Conservation (phyloP, 2,888 invertebrate genomes). For the Habroteleia sp. region DNA sequence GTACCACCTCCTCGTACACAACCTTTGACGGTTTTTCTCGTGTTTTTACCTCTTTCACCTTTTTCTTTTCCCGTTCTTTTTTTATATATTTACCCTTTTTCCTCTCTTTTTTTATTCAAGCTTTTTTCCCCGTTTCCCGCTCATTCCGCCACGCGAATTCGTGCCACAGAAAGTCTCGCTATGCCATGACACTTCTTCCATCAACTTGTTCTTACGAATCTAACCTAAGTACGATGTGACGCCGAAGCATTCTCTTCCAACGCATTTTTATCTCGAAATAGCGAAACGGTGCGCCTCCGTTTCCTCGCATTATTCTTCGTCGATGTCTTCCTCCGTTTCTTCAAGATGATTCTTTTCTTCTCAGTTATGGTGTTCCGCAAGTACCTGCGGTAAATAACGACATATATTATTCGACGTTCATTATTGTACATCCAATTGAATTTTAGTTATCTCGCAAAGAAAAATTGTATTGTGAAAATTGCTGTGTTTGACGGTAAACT, state of each 20-base stretch:
- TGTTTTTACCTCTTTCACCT: conserved; percentile 42
- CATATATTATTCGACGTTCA: conserved; percentile 50
- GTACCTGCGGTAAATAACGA: conserved; percentile 36
- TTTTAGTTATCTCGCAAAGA: conserved; percentile 28
- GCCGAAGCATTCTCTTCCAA: conserved; percentile 52
- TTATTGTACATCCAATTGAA: conserved; percentile 51
- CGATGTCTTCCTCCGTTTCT: conserved; percentile 25
- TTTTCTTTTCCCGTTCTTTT: conserved; percentile 8
- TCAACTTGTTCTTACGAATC: conserved; percentile 48
- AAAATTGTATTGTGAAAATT: conserved; percentile 42
- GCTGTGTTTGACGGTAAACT: conserved; percentile 16
- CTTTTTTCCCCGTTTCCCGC: conserved; percentile 45
- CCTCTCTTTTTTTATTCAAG: conserved; percentile 16
- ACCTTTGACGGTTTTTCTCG: conserved; percentile 55
- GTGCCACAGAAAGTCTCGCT: conserved; percentile 49
- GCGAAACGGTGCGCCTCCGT: conserved; percentile 42
- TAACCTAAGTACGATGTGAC: conserved; percentile 45
- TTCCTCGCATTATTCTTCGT: conserved; percentile 49
- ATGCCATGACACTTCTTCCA: conserved; percentile 57
- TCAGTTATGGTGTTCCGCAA: conserved; percentile 6
- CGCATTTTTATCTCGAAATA: conserved; percentile 58
- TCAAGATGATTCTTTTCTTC: conserved; percentile 40
- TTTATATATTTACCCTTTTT: conserved; percentile 35
- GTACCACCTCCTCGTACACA: conserved; percentile 41
- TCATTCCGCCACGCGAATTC: conserved; percentile 45